A percentile compares a stretch with the other conserved stretches of the same genome.
Conservation (phyloP, 2,888 invertebrate genomes). For the Meteorus colon region DNA sequence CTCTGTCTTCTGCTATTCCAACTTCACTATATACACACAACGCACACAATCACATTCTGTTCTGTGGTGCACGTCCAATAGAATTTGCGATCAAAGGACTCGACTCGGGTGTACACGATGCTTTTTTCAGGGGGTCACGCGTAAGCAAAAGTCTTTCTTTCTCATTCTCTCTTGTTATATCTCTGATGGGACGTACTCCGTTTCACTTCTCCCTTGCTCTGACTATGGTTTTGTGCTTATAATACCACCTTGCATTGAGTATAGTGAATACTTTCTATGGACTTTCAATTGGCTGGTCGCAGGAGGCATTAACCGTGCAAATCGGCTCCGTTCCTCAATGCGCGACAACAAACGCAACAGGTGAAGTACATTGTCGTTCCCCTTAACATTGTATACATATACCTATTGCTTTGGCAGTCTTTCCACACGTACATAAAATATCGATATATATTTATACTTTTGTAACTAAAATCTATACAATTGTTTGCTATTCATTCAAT, state of each 20-base stretch:
- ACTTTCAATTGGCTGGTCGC: conserved; percentile 66
- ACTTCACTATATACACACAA: neutral
- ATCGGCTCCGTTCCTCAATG: conserved; percentile 64
- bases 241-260: conserved; percentile 61
- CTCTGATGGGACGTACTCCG: neutral
- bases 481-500: neutral
- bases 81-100: conserved; percentile 71
- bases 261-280: conserved; percentile 50
- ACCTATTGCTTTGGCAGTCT: conserved; percentile 25
- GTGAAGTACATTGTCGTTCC: conserved; percentile 56
- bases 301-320: conserved; percentile 70
- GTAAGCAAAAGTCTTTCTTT: conserved; percentile 30
- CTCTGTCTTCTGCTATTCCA: conserved; percentile 19
- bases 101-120: conserved; percentile 55
- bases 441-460: conserved; percentile 16
- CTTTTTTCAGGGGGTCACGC: conserved; percentile 43
- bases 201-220: neutral
- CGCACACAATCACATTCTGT: conserved; percentile 10
- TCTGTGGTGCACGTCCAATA: conserved; percentile 61
- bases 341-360: conserved; percentile 70
- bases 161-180: neutral
- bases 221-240: conserved; percentile 52
- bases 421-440: conserved; percentile 22
- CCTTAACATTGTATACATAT: conserved; percentile 38
- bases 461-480: neutral